Evolutionary conservation across 2,888 invertebrate genomes (phyloP).

Genomic region (Druceiella hillmani): DNA sequence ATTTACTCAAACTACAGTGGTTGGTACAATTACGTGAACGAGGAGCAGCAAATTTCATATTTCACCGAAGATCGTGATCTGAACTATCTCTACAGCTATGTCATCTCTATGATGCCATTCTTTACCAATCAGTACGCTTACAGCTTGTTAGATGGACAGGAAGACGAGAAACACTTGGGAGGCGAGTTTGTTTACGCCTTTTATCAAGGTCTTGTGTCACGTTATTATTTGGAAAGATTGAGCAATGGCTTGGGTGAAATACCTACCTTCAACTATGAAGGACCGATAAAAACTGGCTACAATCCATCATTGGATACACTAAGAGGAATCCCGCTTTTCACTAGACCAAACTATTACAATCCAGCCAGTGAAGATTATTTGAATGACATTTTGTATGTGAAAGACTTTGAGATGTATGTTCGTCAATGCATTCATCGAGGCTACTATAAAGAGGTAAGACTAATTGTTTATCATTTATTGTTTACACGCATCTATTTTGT

Average conservation of each 20-base stretch:
- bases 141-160: slow-evolving; percentile 44
- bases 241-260: slow-evolving; percentile 65
- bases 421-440: slow-evolving; percentile 56
- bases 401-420: slow-evolving; percentile 51
- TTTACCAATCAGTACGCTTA: slow-evolving; percentile 54
- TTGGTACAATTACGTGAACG: slow-evolving; percentile 47
- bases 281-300: slow-evolving; percentile 53
- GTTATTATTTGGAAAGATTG: slow-evolving; percentile 71
- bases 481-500: too few species aligned
- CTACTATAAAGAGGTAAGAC: slow-evolving; percentile 40
- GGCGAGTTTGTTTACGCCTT: slow-evolving; percentile 61
- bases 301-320: slow-evolving; percentile 56
- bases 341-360: slow-evolving; percentile 53
- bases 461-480: slow-evolving; percentile 3
- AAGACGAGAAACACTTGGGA: slow-evolving; percentile 48
- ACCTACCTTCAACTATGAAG: slow-evolving; percentile 48
- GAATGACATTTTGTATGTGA: slow-evolving; percentile 39
- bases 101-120: slow-evolving; percentile 58
- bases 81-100: slow-evolving; percentile 61
- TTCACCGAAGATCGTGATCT: slow-evolving; percentile 67
- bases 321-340: slow-evolving; percentile 62
- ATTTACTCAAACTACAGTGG: slow-evolving; percentile 57
- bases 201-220: slow-evolving; percentile 62
- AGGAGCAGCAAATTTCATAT: slow-evolving; percentile 58
- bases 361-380: slow-evolving; percentile 42